Conservation (phyloP, 2,797 vertebrate genomes). For the Enteromius treurensis region DNA sequence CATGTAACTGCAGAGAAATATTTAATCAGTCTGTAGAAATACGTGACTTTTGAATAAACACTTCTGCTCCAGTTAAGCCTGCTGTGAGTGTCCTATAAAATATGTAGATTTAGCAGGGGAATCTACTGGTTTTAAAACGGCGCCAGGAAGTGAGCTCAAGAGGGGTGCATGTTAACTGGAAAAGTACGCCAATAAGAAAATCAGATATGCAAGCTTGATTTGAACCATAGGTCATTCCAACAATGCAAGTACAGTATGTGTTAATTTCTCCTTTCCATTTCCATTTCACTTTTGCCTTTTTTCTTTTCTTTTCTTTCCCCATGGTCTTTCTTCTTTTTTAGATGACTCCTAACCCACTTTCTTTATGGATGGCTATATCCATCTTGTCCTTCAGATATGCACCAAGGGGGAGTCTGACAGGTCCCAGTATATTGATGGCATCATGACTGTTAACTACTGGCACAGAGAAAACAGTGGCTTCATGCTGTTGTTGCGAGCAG, state of each 20-base stretch:
- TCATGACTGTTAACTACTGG: conserved; percentile 31
- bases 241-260: background rate
- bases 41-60: conserved; percentile 10
- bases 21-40: background rate
- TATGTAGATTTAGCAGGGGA: conserved; percentile 21
- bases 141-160: background rate
- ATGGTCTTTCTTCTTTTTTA: background rate
- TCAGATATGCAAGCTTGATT: background rate
- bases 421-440: conserved; percentile 26
- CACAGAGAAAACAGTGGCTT: conserved; percentile 15
- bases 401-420: background rate
- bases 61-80: conserved; percentile 16
- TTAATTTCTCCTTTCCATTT: background rate
- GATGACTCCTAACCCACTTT: background rate
- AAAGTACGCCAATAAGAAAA: background rate
- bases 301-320: background rate
- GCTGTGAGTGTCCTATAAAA: conserved; percentile 16
- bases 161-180: background rate
- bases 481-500: background rate
- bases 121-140: background rate
- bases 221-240: background rate
- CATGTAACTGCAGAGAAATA: background rate
- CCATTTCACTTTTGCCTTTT: background rate
- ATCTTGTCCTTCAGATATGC: conserved; percentile 9
- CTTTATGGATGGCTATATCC: background rate